These are phyloP conservation scores for Hydrochoerus hydrochaeris DNA, from an alignment of 2,113 vertebrate species.

Conservation along the genomic window DNA sequence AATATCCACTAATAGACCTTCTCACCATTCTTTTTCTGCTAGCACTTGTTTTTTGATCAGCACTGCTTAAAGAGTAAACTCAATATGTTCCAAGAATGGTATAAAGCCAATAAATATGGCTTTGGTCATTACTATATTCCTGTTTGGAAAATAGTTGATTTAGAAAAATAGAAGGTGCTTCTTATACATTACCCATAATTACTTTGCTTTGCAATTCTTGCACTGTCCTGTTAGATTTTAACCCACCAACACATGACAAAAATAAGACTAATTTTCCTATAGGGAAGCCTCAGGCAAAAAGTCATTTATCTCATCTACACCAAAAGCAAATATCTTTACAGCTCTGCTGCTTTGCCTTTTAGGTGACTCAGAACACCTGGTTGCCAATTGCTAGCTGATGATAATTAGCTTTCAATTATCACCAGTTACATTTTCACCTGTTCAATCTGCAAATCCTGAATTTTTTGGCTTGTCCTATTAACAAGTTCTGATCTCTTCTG, in stretches of 20 bases:
- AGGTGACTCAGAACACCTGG: constrained; percentile 79
- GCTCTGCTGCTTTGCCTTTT: constrained; percentile 54
- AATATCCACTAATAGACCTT: background rate
- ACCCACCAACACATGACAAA: background rate
- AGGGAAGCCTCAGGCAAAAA: constrained; percentile 42
- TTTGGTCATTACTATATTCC: constrained; percentile 2
- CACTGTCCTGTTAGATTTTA: background rate
- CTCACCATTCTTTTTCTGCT: background rate
- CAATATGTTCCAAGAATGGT: background rate
- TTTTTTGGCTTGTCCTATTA: constrained; percentile 79
- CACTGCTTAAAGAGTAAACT: background rate
- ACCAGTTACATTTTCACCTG: constrained; percentile 82
- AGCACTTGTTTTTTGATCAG: background rate
- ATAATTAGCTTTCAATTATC: constrained; percentile 85
- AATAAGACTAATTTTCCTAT: constrained; percentile 45
- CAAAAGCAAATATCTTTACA: constrained; percentile 51
- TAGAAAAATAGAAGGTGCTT: constrained; percentile 42
- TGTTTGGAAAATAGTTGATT: constrained; percentile 22
- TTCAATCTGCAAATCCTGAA: constrained; percentile 67
- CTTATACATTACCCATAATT: constrained; percentile 18
- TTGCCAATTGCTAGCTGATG: constrained; percentile 70
- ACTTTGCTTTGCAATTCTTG: constrained; percentile 30
- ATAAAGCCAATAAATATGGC: background rate
- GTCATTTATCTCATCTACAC: constrained; percentile 54
- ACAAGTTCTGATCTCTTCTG: constrained; percentile 79